phyloP scores from a whole-genome alignment of 64 coral and sea anemone genomes.

The Porites australiensis region DNA sequence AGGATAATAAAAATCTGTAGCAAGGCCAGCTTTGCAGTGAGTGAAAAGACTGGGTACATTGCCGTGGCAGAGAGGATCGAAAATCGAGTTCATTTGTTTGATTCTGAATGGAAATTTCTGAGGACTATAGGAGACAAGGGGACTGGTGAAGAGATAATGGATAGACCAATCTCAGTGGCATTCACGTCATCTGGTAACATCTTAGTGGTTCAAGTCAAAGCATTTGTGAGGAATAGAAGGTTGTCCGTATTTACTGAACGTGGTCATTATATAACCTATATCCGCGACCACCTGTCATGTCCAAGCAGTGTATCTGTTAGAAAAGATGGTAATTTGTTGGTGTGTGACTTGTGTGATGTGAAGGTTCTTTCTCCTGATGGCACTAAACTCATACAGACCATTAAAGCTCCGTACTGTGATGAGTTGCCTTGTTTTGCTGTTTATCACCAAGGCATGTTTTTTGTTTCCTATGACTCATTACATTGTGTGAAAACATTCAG shows the following conservation, averaged over 20 bases:
- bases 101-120: background rate
- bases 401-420: background rate
- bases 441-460: background rate
- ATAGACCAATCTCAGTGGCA: background rate
- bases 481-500: conserved; percentile 27
- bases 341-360: background rate
- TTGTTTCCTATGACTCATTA: background rate
- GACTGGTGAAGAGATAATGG: background rate
- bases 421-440: background rate
- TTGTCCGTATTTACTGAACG: conserved; percentile 16
- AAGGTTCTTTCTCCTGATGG: background rate
- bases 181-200: conserved; percentile 18
- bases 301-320: background rate
- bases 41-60: conserved; percentile 20
- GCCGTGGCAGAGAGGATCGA: background rate
- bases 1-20: too few relatives aligned
- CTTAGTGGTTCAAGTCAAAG: conserved; percentile 10
- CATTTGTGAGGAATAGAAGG: background rate
- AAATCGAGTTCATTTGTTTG: conserved; percentile 6
- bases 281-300: background rate
- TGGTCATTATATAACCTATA: conserved; percentile 8
- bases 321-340: background rate
- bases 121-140: background rate
- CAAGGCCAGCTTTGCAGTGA: background rate
- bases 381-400: background rate